Evolutionary conservation across 2,797 vertebrate species (phyloP), one percentile per base, ranked within the genome.

Genomic region (Alca torda): DNA sequence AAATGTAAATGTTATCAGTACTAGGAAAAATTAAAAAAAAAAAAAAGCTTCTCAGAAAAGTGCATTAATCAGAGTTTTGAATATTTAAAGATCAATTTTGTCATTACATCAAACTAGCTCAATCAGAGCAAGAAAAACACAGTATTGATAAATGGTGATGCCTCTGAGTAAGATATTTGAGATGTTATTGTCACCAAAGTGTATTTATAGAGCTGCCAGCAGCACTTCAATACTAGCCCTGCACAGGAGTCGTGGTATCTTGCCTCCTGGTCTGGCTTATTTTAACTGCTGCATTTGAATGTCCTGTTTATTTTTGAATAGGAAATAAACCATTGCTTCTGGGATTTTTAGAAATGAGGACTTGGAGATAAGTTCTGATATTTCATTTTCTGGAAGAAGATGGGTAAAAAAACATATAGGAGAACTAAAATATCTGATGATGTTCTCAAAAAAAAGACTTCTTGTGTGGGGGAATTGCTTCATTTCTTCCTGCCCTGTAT

Each of bases 31-130:
- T 17, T 61, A 63, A 35, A 20, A 5, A 30, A 53, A 13, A 39
- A 79, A 78, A 54, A 74, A 67, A 46, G 31, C 23, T 54, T 69
- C 51, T 86, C 48, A 35, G 56, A 76, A 54, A 82, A 94, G 18
- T 45, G n/a, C 33, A 79, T 21, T 89, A 73, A 95, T 93, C 74
- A 70, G 61, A 86, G 72, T 76, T 96, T 80, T 90, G 78, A 92
- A 93, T 95, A 95, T 91, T 94, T 95, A 76, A 93, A 90, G 67
- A 97, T 83, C 39, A 56, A 3, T 92, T 97, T 76, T 83, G 60
- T 94, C 57, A 57, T 87, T 96, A 69, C 5, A 56, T 76, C n/a
- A 60, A 84, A 87, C 48, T 70, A 77, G 56, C 78, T 92, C 81
- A 82, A 83, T 92, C 86, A 83, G 84, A 82, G 43, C 33, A 83